phyloP scores from a whole-genome alignment of 1,140 invertebrate species.

The Nasonia giraulti region DNA sequence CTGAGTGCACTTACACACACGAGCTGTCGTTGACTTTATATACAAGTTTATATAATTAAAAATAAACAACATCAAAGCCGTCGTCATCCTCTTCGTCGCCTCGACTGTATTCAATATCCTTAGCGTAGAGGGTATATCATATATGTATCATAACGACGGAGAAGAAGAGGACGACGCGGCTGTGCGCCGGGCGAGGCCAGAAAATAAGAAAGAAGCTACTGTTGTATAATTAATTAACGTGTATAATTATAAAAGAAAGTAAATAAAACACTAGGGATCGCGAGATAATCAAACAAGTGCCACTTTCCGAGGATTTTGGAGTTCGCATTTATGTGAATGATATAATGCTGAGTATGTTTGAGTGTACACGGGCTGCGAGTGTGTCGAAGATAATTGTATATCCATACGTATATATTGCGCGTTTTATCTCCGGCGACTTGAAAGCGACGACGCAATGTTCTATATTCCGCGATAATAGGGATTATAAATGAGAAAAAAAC shows the following conservation, averaged over 20 bases:
- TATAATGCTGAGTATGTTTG: background rate
- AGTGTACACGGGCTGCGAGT: background rate
- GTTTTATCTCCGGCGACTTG: background rate
- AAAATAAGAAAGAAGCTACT: background rate
- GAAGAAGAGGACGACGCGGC: background rate
- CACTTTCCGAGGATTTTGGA: conserved; percentile 40
- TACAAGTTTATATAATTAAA: conserved; percentile 9
- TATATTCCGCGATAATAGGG: background rate
- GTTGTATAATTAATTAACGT: background rate
- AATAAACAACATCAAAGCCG: background rate
- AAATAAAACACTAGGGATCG: conserved; percentile 9
- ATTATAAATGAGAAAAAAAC: background rate
- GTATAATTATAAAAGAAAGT: conserved; percentile 20
- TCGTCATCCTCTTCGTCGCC: background rate
- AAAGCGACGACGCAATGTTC: conserved; percentile 13
- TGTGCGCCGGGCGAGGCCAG: background rate
- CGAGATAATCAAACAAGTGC: conserved; percentile 44
- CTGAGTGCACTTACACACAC: conserved; percentile 27
- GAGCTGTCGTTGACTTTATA: background rate
- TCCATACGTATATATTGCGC: background rate
- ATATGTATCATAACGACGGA: background rate
- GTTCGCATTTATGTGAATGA: conserved; percentile 1
- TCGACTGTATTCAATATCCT: background rate
- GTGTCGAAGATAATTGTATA: background rate
- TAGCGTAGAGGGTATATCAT: background rate